phyloP scores from a whole-genome alignment of 2,888 invertebrate genomes.

The Acanthosepion esculentum region DNA sequence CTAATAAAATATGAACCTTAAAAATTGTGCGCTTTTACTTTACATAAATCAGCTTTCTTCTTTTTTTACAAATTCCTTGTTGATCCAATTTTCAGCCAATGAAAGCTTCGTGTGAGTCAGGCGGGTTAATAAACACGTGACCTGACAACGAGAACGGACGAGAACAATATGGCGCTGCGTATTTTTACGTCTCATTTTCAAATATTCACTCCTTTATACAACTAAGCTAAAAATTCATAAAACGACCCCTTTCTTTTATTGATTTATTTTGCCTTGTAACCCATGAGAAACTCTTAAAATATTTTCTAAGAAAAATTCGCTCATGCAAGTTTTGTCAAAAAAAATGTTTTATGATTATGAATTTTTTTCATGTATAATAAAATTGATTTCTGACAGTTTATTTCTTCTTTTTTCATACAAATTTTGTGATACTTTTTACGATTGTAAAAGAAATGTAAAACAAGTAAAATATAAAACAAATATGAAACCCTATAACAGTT shows the following conservation, averaged over 20 bases:
- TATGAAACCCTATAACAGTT: background rate
- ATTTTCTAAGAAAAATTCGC: background rate
- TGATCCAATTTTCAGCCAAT: background rate
- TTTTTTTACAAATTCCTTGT: background rate
- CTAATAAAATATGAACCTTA: background rate
- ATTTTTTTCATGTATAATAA: too few species aligned
- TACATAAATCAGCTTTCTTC: background rate
- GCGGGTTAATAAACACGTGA: background rate
- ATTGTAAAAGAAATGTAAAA: background rate
- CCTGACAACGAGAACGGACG: background rate
- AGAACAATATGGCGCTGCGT: background rate
- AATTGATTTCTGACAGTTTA: too few species aligned
- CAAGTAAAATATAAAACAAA: background rate
- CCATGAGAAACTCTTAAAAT: background rate
- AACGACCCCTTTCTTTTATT: background rate
- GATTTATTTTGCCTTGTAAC: background rate
- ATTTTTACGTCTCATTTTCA: background rate
- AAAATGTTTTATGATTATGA: too few species aligned
- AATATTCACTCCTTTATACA: background rate
- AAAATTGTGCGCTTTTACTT: background rate
- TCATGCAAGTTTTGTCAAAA: too few species aligned
- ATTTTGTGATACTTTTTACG: background rate
- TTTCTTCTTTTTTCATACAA: background rate
- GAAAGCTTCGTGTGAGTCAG: background rate
- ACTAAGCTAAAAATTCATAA: background rate